A percentile compares a stretch with the other conserved stretches of the same genome.
These are phyloP conservation scores for Syrrhaptes paradoxus DNA, from an alignment of 2,113 vertebrate genomes.

Conservation along the genomic window DNA sequence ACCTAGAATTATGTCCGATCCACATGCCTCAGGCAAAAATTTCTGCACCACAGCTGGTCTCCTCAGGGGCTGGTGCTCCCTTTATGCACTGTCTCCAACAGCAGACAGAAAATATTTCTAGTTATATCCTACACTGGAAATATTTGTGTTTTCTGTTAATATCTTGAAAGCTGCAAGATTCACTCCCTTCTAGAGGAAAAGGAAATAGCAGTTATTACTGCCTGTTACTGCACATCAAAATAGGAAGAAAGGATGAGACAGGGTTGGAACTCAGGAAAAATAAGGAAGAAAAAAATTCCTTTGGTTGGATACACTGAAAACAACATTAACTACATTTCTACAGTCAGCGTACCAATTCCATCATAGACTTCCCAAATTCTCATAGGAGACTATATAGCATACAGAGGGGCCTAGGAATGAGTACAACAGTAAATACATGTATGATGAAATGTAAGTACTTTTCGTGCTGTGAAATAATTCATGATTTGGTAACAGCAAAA, in stretches of 20 bases:
- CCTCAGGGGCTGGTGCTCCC: background rate
- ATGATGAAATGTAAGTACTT: background rate
- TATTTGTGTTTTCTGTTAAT: conserved; percentile 13
- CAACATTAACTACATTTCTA: background rate
- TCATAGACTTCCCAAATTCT: background rate
- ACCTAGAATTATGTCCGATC: background rate
- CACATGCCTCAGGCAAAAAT: conserved; percentile 20
- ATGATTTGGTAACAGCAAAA: background rate
- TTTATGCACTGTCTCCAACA: background rate
- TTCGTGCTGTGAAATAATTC: background rate
- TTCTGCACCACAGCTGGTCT: conserved; percentile 3
- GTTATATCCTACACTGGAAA: background rate
- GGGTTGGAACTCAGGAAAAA: background rate
- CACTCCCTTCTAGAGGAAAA: background rate
- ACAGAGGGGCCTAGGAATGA: background rate
- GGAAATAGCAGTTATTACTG: conserved; percentile 36
- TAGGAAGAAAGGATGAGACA: conserved; percentile 1
- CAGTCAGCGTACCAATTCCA: background rate
- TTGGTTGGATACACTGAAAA: background rate
- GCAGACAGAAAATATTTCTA: background rate
- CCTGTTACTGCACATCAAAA: background rate
- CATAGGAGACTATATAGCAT: background rate
- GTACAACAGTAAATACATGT: background rate
- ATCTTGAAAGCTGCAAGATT: conserved; percentile 1
- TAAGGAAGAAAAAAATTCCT: background rate